These are phyloP conservation scores for Branchinecta lynchi DNA, from an alignment of 1,140 invertebrate genomes.

Conservation along the genomic window DNA sequence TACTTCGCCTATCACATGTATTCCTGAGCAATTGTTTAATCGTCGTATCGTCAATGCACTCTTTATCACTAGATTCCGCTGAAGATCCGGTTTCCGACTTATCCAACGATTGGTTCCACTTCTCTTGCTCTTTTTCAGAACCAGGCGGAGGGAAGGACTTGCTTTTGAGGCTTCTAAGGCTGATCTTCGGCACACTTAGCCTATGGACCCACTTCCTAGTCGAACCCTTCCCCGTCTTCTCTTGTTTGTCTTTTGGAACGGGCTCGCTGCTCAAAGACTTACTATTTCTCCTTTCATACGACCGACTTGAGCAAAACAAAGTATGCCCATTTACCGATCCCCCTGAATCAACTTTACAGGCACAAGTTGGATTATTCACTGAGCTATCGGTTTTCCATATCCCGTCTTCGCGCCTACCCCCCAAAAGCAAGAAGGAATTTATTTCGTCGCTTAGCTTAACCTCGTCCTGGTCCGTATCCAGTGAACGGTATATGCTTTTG, in stretches of 20 bases:
- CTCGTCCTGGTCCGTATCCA: not conserved
- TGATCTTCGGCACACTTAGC: conserved; percentile 15
- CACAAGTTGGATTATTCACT: not conserved
- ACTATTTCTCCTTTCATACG: not conserved
- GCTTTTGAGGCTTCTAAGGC: conserved; percentile 13
- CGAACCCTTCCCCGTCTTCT: not conserved
- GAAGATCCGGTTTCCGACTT: not conserved
- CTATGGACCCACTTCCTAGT: conserved; percentile 9
- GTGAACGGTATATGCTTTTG: not conserved
- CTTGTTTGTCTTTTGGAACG: not conserved
- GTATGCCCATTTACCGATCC: not conserved
- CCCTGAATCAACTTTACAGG: not conserved
- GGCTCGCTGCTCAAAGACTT: not conserved
- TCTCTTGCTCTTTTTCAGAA: not conserved
- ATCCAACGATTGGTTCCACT: not conserved
- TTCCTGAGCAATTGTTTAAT: not conserved
- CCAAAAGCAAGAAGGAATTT: not conserved
- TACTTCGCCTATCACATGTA: not conserved
- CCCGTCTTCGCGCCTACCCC: not conserved
- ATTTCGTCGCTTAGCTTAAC: not conserved
- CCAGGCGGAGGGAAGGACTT: conserved; percentile 15
- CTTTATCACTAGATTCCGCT: conserved; percentile 3
- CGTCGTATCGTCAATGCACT: not conserved
- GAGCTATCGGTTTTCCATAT: not conserved
- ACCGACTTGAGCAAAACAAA: not conserved